phyloP scores from a whole-genome alignment of 2,797 vertebrate species.

The Emydoidea blandingii region DNA sequence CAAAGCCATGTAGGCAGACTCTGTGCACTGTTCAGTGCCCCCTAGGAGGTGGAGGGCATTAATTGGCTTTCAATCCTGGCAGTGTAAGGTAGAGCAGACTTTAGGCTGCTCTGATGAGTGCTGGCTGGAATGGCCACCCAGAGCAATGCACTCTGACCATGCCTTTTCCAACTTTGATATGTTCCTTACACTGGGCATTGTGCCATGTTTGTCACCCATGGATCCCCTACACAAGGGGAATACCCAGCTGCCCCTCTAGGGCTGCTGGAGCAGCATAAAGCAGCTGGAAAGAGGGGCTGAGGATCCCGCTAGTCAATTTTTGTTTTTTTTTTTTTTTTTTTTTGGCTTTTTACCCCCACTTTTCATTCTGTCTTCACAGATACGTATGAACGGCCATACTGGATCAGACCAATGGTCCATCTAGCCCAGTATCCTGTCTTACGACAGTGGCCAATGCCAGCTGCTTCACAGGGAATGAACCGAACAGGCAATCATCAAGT shows the following conservation, averaged over 20 bases:
- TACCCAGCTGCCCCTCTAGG: background rate
- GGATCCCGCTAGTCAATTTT: background rate
- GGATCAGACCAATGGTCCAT: background rate
- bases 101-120: accelerated
- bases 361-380: background rate
- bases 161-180: background rate
- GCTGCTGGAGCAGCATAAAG: background rate
- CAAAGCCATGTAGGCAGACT: background rate
- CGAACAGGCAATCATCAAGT: background rate
- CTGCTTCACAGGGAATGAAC: background rate
- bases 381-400: background rate
- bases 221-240: no score
- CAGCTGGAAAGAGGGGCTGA: background rate
- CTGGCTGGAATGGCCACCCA: background rate
- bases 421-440: background rate
- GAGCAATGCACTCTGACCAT: background rate
- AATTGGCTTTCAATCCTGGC: background rate
- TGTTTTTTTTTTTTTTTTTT: accelerated
- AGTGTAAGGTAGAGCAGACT: background rate
- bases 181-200: background rate
- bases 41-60: background rate
- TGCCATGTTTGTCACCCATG: background rate
- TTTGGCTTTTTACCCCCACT: background rate
- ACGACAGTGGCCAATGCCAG: background rate
- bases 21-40: accelerated